Base-by-base conservation (phyloP, 37 sponge, comb jelly and placozoan species). In the Geodia barretti region DNA sequence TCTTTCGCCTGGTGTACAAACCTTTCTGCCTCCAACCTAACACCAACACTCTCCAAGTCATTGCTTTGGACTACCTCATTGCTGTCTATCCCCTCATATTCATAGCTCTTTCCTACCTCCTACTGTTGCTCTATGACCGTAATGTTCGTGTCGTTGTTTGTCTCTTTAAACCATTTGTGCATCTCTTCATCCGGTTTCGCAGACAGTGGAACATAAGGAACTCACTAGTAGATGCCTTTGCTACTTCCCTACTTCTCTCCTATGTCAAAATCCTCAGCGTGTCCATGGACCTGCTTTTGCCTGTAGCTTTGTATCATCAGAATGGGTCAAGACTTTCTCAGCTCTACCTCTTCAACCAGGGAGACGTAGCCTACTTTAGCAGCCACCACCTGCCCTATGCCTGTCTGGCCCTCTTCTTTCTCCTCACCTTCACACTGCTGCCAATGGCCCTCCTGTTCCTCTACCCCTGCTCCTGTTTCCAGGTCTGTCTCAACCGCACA, bases 201-300 rank as follows among this genome's bases (percentile, higher is more conserved):
- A 63, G 42, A 39, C 26, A 63, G 21, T 74, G 75, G 75, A 62
- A 64, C 28, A 74, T 83, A 61, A 73, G 24, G 3, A 64, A 68
- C 0, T 74, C 83, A 23, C 17, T 83, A 33, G 36, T 83, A 7
- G 75, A 83, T 83, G 75, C 83, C 28, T 83, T 74, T 41, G 58
- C 75, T 74, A 83, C 83, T 28, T 83, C 74, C 28, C 74, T 83
- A 25, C 28, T 83, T 5, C 75, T 83, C 24, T 73, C 83, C 21
- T 63, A 83, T 66, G 28, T 39, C 1, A 83, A 83, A 30, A 60
- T 83, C 40, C 64, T 73, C 60, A 73, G 75, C 63, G 75, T 74
- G 29, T 74, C 83, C 3, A 65, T 83, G 37, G 62, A 73, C 24
- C 36, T 83, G 9, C 58, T 83, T 23, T 1, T 64, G 24, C 75